These are phyloP conservation scores for Ectobius pallidus DNA, from an alignment of 2,888 invertebrate species.

Conservation along the genomic window DNA sequence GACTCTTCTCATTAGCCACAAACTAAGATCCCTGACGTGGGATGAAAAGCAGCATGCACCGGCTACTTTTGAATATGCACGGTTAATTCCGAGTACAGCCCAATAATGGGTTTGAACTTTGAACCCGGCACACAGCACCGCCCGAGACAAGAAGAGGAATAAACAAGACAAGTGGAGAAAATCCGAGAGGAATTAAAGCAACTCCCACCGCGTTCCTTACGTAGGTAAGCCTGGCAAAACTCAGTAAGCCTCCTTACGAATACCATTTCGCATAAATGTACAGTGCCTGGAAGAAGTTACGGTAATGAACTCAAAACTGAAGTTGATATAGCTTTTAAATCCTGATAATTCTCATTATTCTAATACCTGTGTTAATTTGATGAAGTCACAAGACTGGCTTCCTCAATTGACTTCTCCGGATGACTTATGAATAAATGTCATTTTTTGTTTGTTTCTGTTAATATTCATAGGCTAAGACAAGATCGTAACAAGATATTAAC, in stretches of 20 bases:
- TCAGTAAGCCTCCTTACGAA: slow-evolving; percentile 3
- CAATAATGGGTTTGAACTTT: slow-evolving; percentile 36
- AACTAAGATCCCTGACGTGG: too few relatives aligned
- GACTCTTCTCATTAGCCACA: too few relatives aligned
- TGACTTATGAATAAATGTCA: too few relatives aligned
- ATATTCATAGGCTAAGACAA: too few relatives aligned
- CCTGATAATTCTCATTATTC: too few relatives aligned
- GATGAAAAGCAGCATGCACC: background rate
- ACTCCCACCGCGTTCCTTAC: background rate
- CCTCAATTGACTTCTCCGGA: too few relatives aligned
- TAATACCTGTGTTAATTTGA: too few relatives aligned
- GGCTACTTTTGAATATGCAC: slow-evolving; percentile 48
- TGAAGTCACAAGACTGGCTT: too few relatives aligned
- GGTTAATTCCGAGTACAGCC: background rate
- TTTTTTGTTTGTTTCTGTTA: too few relatives aligned
- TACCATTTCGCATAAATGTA: slow-evolving; percentile 11
- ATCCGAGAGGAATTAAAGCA: slow-evolving; percentile 38
- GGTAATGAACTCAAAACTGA: too few relatives aligned
- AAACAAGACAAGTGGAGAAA: slow-evolving; percentile 38
- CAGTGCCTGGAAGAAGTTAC: background rate
- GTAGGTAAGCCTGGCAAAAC: slow-evolving; percentile 18
- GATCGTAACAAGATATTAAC: too few relatives aligned
- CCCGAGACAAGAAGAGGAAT: slow-evolving; percentile 21
- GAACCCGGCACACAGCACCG: slow-evolving; percentile 22
- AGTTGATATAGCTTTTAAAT: too few relatives aligned